A percentile compares a stretch with the other conserved stretches of the same genome.
phyloP scores from a whole-genome alignment of 2,113 vertebrate genomes.

The Laticauda laticaudata region DNA sequence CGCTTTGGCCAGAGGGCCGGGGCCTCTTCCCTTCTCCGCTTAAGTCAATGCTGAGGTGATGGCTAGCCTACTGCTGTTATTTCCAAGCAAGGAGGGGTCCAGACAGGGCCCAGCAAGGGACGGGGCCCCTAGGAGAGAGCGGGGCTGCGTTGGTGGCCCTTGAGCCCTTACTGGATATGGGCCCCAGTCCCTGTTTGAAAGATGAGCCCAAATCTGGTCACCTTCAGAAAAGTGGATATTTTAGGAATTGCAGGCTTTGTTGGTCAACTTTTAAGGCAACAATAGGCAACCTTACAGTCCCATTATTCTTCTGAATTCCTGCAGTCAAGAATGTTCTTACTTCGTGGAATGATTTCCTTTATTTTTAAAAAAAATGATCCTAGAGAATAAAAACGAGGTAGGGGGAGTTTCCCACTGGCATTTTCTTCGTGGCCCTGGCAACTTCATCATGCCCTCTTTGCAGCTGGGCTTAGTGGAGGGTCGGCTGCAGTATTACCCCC shows the following conservation, averaged over 20 bases:
- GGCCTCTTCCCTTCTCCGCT: background rate
- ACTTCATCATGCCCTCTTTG: background rate
- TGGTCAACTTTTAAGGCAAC: background rate
- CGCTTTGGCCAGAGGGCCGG: no score
- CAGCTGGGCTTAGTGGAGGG: fast-evolving
- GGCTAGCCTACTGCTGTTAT: background rate
- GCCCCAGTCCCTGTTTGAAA: background rate
- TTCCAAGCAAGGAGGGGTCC: background rate
- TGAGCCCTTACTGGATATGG: background rate
- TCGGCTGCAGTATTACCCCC: background rate
- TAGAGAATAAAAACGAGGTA: background rate
- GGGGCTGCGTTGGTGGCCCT: background rate
- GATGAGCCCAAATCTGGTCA: background rate
- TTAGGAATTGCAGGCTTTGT: background rate
- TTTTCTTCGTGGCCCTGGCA: background rate
- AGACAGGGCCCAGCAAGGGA: background rate
- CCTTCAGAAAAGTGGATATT: background rate
- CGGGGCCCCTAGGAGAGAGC: background rate
- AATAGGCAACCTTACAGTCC: background rate
- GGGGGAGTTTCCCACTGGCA: background rate
- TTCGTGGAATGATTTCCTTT: background rate
- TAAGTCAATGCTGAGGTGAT: background rate
- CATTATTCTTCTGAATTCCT: background rate
- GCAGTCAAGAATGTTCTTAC: background rate
- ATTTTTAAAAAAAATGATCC: background rate